Base-by-base conservation (phyloP, 2,888 invertebrate species). In the Anorthoa munda region DNA sequence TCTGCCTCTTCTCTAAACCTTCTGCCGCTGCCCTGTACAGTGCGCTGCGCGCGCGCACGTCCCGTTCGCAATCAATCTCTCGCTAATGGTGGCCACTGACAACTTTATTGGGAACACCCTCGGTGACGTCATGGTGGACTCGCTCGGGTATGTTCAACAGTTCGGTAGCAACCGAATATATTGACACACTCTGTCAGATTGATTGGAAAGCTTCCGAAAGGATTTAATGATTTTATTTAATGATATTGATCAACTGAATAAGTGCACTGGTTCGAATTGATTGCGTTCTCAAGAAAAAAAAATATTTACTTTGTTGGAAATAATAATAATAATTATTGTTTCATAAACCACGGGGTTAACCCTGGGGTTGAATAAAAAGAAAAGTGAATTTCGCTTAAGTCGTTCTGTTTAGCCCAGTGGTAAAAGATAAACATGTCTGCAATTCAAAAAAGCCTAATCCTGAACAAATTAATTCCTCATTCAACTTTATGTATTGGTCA, bases 61-160 rank as follows among this genome's bases (percentile, higher is more conserved):
- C 66, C 74, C 66, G 13, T 61, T 58, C 12, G 75, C 79, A 78
- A 86, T 85, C 81, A 83, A 86, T 86, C 87, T 81, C 64, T 18
- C 46, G 61, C 48, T 72, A 82, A 75, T 77, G 77, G 78, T 60
- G 71, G 66, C 56, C 58, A 55, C 69, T 77, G 79, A 79, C 75
- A 79, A 65, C 64, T 81, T 83, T 75, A 86, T 83, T 86, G 50
- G 73, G 85, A 77, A 69, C 75, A 76, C 66, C 76, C 66, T 71
- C 59, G 23, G 46, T 39, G 78, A 80, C 79, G 79, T 72, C 75
- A 61, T 60, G 61, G 63, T 68, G 48, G 48, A 82, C 46, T 39
- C 23, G 72, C 66, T 64, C 53, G 31, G 53, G 70, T 74, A 74
- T 70, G 67, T 39, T 31, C 55, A 58, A 31, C 51, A 53, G 59